Evolutionary conservation across 2,113 vertebrate genomes (phyloP).

Genomic region (Parotia lawesii): DNA sequence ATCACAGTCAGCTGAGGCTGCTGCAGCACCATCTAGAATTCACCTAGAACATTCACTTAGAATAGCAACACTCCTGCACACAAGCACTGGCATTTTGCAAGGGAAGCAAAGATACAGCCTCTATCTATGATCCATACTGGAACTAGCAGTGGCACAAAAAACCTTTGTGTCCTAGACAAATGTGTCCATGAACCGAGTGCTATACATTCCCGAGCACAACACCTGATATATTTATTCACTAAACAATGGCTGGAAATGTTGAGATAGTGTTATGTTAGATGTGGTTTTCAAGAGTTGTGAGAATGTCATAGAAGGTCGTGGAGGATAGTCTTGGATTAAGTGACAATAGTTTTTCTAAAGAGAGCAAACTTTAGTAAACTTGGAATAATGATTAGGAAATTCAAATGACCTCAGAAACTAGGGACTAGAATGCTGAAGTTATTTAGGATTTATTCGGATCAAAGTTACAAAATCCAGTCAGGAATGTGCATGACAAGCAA

Average conservation of each 20-base stretch:
- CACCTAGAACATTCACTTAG: not conserved
- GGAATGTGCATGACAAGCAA: constrained; percentile 4
- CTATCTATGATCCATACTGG: not conserved
- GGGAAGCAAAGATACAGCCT: not conserved
- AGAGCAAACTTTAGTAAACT: not conserved
- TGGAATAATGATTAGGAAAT: not conserved
- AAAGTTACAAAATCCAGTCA: not conserved
- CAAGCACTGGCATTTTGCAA: not conserved
- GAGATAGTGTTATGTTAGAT: not conserved
- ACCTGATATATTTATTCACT: not conserved
- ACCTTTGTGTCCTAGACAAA: not conserved
- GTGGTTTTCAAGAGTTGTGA: not conserved
- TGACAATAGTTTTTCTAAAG: not conserved
- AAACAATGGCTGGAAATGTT: not conserved
- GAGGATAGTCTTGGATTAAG: not conserved
- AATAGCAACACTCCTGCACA: not conserved
- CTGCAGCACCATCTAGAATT: not conserved
- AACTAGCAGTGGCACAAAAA: not conserved
- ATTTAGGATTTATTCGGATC: not conserved
- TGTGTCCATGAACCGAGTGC: not conserved
- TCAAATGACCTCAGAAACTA: not conserved
- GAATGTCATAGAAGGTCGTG: not conserved
- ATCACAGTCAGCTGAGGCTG: not conserved
- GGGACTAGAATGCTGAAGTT: not conserved
- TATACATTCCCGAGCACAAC: not conserved